Base-by-base conservation (phyloP, 37 sponge, comb jelly and placozoan genomes). In the Geodia barretti region DNA sequence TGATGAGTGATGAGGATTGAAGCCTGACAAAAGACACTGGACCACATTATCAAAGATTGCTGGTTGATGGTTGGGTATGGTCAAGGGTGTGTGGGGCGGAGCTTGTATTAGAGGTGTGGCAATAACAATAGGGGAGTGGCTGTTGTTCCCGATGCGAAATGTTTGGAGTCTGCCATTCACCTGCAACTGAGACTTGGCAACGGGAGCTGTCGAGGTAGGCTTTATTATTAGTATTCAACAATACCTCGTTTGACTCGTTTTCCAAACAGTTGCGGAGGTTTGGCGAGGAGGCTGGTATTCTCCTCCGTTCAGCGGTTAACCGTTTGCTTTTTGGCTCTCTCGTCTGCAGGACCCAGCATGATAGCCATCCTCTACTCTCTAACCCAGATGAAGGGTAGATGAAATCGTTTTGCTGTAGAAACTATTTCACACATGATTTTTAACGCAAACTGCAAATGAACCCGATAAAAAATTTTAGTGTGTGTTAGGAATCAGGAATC, bases 21-120 rank as follows among this genome's bases (percentile, higher is more conserved):
- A 8, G 25, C 86, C 82, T 11, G 72, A 81, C 35, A 73, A 85
- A 3, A 68, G 0, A 85, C 83, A 21, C 85, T 90, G 25, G 63
- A 90, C 73, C 41, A 84, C 8, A n/a, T 68, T 90, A 0, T 34
- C 42, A 36, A 60, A 60, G 4, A 32, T 87, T 34, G 78, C 54
- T 7, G 14, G 54, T 47, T 7, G 14, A 17, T 47, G 54, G 54
- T 17, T 14, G 14, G 54, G 11, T 47, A 14, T 47, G 7, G 54
- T 14, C 11, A 47, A 14, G 14, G 54, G 14, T 80, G 76, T 39
- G 65, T n/a, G n/a, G n/a, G n/a, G n/a, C n/a, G n/a, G n/a, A n/a
- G n/a, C n/a, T n/a, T n/a, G n/a, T n/a, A n/a, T n/a, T 80, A 70
- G 42, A 67, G 71, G 60, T 73, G 65, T 31, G 61, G 24, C 54